Percentiles rank a stretch among this genome's conserved stretches.
Evolutionary conservation across 2,113 vertebrate species (phyloP).

Genomic region (Bos taurus): DNA sequence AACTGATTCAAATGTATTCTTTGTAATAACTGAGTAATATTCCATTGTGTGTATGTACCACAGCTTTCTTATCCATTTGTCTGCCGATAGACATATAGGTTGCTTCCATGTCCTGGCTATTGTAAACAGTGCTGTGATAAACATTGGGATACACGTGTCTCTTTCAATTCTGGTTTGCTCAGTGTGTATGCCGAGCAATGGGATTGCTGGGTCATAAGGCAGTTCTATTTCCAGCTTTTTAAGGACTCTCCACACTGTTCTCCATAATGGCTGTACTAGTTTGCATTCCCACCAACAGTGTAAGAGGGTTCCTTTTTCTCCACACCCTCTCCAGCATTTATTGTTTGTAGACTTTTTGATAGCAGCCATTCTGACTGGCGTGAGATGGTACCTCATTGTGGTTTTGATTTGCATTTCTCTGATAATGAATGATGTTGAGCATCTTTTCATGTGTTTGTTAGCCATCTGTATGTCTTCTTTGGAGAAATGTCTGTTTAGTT

Average conservation of each 20-base stretch:
- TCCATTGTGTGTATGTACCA: not conserved
- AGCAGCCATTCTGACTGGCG: accelerated
- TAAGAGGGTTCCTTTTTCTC: not conserved
- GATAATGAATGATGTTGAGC: not conserved
- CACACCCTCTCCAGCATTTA: not conserved
- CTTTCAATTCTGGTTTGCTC: not conserved
- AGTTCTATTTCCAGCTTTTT: not conserved
- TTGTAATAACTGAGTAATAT: not conserved
- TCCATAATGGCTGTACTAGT: not conserved
- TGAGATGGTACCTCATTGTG: not conserved
- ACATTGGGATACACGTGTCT: not conserved
- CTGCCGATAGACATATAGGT: not conserved
- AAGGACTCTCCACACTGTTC: not conserved
- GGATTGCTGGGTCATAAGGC: not conserved
- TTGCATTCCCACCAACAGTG: not conserved
- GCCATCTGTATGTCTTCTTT: not conserved
- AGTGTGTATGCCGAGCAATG: not conserved
- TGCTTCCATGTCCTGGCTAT: not conserved
- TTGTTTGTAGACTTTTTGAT: not conserved
- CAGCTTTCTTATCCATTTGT: not conserved
- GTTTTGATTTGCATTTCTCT: not conserved
- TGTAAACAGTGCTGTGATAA: not conserved
- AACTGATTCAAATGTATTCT: not conserved
- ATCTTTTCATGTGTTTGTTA: not conserved
- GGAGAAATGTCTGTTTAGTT: not conserved